Evolutionary conservation across 2,888 invertebrate species (phyloP).

Genomic region (Megastigmus dorsalis): DNA sequence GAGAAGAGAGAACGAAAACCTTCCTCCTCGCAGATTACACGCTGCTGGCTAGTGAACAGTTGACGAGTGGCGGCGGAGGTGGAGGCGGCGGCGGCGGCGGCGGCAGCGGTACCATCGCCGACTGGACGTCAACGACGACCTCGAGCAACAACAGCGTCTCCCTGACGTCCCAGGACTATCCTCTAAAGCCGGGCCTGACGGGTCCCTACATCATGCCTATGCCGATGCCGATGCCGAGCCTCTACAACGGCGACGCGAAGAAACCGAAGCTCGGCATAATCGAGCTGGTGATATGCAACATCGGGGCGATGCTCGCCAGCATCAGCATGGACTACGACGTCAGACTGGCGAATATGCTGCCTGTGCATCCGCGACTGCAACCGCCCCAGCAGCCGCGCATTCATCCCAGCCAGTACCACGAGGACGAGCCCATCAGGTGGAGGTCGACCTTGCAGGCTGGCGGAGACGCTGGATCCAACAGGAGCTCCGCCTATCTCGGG

Average conservation of each 20-base stretch:
- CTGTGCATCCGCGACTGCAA: slow-evolving; percentile 86
- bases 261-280: slow-evolving; percentile 83
- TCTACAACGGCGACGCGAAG: slow-evolving; percentile 85
- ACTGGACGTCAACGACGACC: slow-evolving; percentile 32
- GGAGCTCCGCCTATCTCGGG: slow-evolving; percentile 71
- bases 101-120: slow-evolving; percentile 12
- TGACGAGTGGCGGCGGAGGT: slow-evolving; percentile 7
- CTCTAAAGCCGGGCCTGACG: slow-evolving; percentile 67
- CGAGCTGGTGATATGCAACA: slow-evolving; percentile 89
- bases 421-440: slow-evolving; percentile 57
- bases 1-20: not conserved
- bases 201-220: slow-evolving; percentile 72
- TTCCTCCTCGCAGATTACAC: slow-evolving; percentile 48
- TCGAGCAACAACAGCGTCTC: slow-evolving; percentile 20
- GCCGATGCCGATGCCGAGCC: slow-evolving; percentile 84
- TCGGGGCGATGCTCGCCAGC: slow-evolving; percentile 92
- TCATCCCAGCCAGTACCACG: slow-evolving; percentile 65
- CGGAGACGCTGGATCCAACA: slow-evolving; percentile 61
- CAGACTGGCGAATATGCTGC: slow-evolving; percentile 89
- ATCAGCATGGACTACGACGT: slow-evolving; percentile 96
- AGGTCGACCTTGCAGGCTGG: slow-evolving; percentile 52
- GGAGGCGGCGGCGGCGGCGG: not conserved
- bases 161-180: slow-evolving; percentile 19
- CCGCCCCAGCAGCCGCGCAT: slow-evolving; percentile 66
- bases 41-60: slow-evolving; percentile 45